Conservation (phyloP, 2,113 vertebrate genomes). For the Haemorhous mexicanus region DNA sequence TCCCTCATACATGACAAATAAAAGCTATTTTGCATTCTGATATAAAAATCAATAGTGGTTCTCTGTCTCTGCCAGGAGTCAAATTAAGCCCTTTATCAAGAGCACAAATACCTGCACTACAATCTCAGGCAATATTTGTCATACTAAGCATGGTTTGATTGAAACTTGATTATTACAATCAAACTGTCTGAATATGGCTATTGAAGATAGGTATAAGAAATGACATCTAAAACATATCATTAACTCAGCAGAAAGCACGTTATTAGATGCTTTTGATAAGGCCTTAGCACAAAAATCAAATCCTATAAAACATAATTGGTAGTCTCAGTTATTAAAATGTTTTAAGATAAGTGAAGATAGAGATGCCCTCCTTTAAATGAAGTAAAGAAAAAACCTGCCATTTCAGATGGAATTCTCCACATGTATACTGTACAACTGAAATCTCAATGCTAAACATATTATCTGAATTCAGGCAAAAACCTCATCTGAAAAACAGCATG, state of each 20-base stretch:
- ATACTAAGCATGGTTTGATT: constrained; percentile 76
- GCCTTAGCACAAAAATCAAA: constrained; percentile 70
- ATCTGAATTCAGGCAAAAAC: constrained; percentile 15
- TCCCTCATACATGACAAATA: constrained; percentile 68
- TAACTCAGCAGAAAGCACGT: constrained; percentile 77
- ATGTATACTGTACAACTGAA: constrained; percentile 19
- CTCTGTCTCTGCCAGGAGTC: constrained; percentile 66
- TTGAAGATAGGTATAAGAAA: constrained; percentile 78
- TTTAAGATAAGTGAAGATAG: constrained; percentile 74
- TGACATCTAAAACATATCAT: constrained; percentile 75
- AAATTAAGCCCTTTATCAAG: constrained; percentile 79
- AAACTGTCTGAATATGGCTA: constrained; percentile 75
- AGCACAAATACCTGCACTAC: constrained; percentile 74
- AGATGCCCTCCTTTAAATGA: constrained; percentile 64
- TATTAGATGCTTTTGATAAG: constrained; percentile 78
- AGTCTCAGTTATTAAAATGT: constrained; percentile 75
- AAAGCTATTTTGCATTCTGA: constrained; percentile 71
- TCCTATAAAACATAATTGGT: constrained; percentile 72
- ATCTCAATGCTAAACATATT: background rate
- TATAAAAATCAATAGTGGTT: constrained; percentile 72
- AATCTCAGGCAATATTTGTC: constrained; percentile 76
- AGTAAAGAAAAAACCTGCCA: constrained; percentile 19
- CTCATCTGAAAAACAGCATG: background rate
- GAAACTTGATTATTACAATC: constrained; percentile 82
- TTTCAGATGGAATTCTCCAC: constrained; percentile 52